Evolutionary conservation across 2,797 vertebrate species (phyloP).

Genomic region (Crocodylus rhombifer): DNA sequence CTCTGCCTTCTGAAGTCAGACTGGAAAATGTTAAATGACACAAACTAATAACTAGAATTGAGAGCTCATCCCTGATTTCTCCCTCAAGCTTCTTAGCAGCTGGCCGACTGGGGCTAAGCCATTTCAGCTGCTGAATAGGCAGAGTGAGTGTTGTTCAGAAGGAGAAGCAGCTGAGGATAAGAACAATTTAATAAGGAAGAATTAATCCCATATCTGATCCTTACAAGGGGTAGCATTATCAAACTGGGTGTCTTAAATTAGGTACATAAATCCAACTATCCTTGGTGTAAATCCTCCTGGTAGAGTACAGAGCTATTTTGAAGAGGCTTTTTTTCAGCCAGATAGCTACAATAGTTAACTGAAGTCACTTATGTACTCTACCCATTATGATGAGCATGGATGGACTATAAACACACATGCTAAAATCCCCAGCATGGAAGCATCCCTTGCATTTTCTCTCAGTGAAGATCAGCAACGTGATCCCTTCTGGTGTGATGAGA

Average conservation of each 20-base stretch:
- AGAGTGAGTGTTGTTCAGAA: conserved; percentile 15
- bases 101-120: conserved; percentile 23
- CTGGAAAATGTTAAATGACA: not conserved
- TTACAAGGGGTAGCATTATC: conserved; percentile 8
- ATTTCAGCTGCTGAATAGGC: conserved; percentile 18
- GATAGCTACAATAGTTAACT: not conserved
- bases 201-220: not conserved
- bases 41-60: not conserved
- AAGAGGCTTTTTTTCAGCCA: not conserved
- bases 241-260: not conserved
- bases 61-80: conserved; percentile 24
- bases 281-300: not conserved
- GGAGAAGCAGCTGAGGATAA: not conserved
- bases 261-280: conserved; percentile 21
- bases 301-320: not conserved
- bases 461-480: not conserved
- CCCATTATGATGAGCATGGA: no score
- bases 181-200: conserved; percentile 57
- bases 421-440: no score
- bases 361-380: not conserved
- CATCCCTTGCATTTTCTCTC: not conserved
- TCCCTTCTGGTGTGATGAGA: not conserved
- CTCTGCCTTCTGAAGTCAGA: not conserved
- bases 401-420: no score
- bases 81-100: not conserved